Evolutionary conservation across 2,113 vertebrate genomes (phyloP), one percentile per base, ranked within the genome.

Genomic region (Poeciliopsis retropinna): DNA sequence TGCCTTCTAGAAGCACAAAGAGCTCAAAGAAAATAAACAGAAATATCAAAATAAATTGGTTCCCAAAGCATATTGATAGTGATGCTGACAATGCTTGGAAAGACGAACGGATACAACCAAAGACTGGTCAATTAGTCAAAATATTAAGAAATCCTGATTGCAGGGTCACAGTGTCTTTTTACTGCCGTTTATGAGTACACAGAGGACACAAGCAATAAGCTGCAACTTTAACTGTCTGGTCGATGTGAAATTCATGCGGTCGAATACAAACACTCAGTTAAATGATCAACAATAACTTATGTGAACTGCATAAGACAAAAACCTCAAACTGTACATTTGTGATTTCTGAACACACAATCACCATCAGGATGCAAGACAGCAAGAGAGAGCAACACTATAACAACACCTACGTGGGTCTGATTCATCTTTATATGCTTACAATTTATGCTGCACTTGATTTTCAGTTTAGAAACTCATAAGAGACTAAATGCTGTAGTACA

Each of bases 11-110:
- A 12, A 31, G 30, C 47, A 66, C 47, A 30, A 44, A 63, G 3
- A 79, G n/a, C 12, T 61, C 34, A 62, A 64, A 79, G 41, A 34
- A 74, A 54, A 10, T n/a, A 57, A n/a, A n/a, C 2, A n/a, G 3
- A 1, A 25, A 57, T n/a, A 22, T 22, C 19, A 54, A 22, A 54
- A 54, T 22, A 10, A 57, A 57, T 25, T 25, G 25, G 19, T 25
- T 57, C 51, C 25, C 25, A 57, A 25, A 25, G 25, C 25, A 57
- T 9, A 57, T 17, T 57, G 51, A 57, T 57, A 57, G 22, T 19
- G 14, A 57, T 57, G 51, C 25, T n/a, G 22, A 10, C 8, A 57
- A 57, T n/a, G 25, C 22, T 9, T 10, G 22, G 51, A 57, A 1
- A 57, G 9, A 57, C 8, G 2, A n/a, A 57, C 6, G 11, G 51